Conservation (phyloP, 2,797 vertebrate genomes). For the Delichon dasypus region DNA sequence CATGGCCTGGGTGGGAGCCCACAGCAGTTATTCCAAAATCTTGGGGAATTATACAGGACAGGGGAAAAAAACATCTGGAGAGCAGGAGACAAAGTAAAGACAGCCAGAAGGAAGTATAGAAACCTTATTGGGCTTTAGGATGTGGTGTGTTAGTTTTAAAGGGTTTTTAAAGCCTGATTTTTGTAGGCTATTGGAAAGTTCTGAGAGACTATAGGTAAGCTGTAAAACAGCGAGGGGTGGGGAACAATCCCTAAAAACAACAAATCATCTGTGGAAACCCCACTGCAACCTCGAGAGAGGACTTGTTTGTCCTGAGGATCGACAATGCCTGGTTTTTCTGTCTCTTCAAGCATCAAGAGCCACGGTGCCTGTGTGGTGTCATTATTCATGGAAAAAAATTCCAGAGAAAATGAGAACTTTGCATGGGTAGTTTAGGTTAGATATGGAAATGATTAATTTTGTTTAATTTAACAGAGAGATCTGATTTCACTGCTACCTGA, state of each 20-base stretch:
- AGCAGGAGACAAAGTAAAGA: no score
- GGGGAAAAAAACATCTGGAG: no score
- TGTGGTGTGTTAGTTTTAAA: no score
- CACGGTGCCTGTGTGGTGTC: neutral
- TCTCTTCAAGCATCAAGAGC: neutral
- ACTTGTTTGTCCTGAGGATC: neutral
- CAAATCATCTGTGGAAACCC: neutral
- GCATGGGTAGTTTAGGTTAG: neutral
- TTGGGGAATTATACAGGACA: no score
- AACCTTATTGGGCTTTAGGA: no score
- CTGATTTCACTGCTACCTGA: neutral
- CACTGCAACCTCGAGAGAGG: neutral
- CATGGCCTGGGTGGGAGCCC: no score
- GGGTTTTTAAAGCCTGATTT: no score
- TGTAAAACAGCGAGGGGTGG: neutral
- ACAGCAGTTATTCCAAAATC: no score
- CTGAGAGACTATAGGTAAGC: no score
- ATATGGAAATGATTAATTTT: neutral
- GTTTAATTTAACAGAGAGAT: conserved; percentile 12
- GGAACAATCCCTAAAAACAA: accelerated
- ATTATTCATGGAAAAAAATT: neutral
- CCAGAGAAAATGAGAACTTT: neutral
- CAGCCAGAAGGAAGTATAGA: no score
- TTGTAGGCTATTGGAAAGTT: no score
- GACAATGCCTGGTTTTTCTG: neutral